Percentiles rank a stretch among this genome's conserved stretches.
These are phyloP conservation scores for Leptinotarsa defecta DNA, from an alignment of 1,140 invertebrate species.

Conservation along the genomic window DNA sequence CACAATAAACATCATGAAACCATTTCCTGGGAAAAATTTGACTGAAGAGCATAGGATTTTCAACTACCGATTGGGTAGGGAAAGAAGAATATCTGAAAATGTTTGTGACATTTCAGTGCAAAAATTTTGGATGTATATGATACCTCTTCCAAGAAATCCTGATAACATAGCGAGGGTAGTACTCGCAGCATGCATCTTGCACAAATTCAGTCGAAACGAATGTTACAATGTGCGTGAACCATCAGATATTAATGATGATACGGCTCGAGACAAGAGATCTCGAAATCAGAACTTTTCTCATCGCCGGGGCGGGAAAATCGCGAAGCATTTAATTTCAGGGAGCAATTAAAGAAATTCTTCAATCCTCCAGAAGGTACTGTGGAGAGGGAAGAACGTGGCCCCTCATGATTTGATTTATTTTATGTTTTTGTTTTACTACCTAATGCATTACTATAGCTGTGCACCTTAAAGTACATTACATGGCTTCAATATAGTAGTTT, in stretches of 20 bases:
- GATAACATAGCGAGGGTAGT: conserved; percentile 45
- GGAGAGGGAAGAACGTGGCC: background rate
- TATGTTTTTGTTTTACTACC: too few species aligned
- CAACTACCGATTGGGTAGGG: too few species aligned
- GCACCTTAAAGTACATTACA: too few species aligned
- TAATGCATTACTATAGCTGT: too few species aligned
- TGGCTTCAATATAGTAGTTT: too few species aligned
- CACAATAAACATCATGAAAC: conserved; percentile 52
- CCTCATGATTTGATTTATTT: too few species aligned
- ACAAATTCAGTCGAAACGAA: conserved; percentile 17
- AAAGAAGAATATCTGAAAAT: conserved; percentile 42
- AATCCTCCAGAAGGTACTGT: conserved; percentile 1
- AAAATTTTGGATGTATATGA: conserved; percentile 42
- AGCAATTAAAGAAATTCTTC: background rate
- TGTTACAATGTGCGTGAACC: background rate
- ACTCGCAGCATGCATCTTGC: conserved; percentile 35
- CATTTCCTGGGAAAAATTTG: conserved; percentile 48
- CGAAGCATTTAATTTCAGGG: background rate
- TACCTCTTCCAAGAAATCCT: conserved; percentile 10
- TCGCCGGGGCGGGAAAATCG: background rate
- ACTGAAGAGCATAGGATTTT: too few species aligned
- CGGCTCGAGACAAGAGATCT: background rate
- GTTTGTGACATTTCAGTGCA: conserved; percentile 54
- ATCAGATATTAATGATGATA: background rate
- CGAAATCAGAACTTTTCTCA: background rate